phyloP scores from a whole-genome alignment of 2,113 vertebrate species.

The Tyto alba region DNA sequence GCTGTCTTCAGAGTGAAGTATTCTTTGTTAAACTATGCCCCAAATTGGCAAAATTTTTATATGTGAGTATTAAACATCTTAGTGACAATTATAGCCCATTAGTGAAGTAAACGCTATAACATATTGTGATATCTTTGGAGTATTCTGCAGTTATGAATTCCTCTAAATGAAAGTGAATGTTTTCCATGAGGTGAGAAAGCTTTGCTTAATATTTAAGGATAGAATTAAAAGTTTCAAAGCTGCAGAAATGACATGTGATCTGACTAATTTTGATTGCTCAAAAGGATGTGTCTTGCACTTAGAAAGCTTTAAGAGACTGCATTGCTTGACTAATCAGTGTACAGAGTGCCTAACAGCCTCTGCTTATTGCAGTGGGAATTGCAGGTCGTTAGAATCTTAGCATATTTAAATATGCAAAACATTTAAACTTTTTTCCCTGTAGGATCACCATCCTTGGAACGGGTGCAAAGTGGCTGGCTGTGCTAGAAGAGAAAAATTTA shows the following conservation, averaged over 20 bases:
- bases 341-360: background rate
- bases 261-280: background rate
- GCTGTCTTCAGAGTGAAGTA: background rate
- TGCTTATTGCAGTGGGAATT: background rate
- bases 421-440: background rate
- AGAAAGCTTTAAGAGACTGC: background rate
- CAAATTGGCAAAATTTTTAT: background rate
- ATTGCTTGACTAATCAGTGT: background rate
- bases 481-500: conserved; percentile 87
- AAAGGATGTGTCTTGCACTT: background rate
- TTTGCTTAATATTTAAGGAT: conserved; percentile 32
- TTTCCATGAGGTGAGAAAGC: background rate
- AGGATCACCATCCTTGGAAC: conserved; percentile 96
- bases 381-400: background rate
- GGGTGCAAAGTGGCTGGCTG: conserved; percentile 92
- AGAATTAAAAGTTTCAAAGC: background rate
- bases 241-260: background rate
- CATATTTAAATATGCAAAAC: background rate
- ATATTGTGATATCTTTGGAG: background rate
- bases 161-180: background rate
- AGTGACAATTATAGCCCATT: background rate
- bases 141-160: background rate
- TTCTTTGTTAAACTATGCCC: background rate
- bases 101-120: background rate
- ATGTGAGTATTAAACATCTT: background rate